Conservation (phyloP, 2,113 vertebrate genomes). For the Piaya cayana region DNA sequence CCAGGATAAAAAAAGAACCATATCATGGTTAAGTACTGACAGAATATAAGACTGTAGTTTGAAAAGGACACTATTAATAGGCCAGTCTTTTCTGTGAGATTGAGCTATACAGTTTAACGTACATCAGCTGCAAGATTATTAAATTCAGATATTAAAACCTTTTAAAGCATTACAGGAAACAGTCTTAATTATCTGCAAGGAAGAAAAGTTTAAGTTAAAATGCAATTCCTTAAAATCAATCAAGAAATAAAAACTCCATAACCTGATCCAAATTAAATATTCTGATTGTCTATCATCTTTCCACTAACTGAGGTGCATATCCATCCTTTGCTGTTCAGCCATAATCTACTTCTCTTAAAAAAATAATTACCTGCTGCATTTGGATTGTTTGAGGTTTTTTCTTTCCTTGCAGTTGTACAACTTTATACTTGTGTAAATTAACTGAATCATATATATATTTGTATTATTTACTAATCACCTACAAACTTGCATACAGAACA, state of each 20-base stretch:
- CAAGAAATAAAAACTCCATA: neutral
- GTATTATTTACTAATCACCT: constrained; percentile 14
- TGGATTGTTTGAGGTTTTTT: neutral
- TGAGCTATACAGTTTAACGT: neutral
- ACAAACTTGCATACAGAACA: neutral
- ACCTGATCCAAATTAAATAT: neutral
- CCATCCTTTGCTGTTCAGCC: neutral
- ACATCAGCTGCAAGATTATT: neutral
- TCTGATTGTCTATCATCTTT: neutral
- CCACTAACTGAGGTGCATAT: neutral
- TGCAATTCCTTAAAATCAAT: neutral
- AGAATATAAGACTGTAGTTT: constrained; percentile 49
- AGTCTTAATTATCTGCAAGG: neutral
- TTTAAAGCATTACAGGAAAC: neutral
- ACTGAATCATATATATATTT: neutral
- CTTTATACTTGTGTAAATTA: neutral
- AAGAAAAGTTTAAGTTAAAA: neutral
- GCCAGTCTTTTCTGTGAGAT: neutral
- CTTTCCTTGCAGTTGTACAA: neutral
- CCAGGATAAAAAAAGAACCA: constrained; percentile 58
- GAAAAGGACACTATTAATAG: constrained; percentile 60
- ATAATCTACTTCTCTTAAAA: neutral
- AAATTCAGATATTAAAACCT: neutral
- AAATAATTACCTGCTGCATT: neutral
- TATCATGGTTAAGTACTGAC: constrained; percentile 38